Evolutionary conservation across 2,888 invertebrate genomes (phyloP), one percentile per base, ranked within the genome.

Genomic region (Mythimna vitellina): DNA sequence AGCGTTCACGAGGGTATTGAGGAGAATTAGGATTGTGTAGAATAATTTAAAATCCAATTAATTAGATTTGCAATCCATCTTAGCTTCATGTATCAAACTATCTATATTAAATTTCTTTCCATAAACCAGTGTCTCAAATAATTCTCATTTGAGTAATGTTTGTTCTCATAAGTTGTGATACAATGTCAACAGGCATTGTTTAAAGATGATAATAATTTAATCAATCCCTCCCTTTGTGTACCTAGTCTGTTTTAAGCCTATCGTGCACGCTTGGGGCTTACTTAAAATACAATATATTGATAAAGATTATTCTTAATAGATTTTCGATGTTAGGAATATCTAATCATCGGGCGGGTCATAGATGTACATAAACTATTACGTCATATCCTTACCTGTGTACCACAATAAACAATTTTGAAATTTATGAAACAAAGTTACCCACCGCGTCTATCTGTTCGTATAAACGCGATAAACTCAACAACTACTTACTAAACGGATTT

Each of bases 221-320:
- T 76, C 10, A 63, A 38, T 63, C 29, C n/a, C 29, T 70, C 35
- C 29, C 17, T 54, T 29, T 29, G 22, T 54, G n/a, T 63, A 49
- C 49, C 6, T 6, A 56, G 14, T 5, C 20, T 35, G 12, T 14
- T 0, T 3, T 51, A 63, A 62, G n/a, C 46, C 12, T 3, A 7
- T 57, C 10, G n/a, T 32, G 12, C 29, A 1, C 20, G 25, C n/a
- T 22, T 25, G 17, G 0, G 7, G 35, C 22, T 73, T 74, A 77
- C 57, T 46, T 54, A 6, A 12, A 22, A 46, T 14, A 12, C 25
- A 66, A 76, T 14, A 58, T n/a, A 7, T 42, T 76, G 10, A 76
- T 60, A 35, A 22, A 22, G 12, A 6, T 42, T 14, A 46, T 46
- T 46, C 46, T 46, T 17, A 17, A 46, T 49, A 20, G 49, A 49